A percentile compares a stretch with the other conserved stretches of the same genome.
Evolutionary conservation across 2,797 vertebrate genomes (phyloP).

Genomic region (Diplodus puntazzo): DNA sequence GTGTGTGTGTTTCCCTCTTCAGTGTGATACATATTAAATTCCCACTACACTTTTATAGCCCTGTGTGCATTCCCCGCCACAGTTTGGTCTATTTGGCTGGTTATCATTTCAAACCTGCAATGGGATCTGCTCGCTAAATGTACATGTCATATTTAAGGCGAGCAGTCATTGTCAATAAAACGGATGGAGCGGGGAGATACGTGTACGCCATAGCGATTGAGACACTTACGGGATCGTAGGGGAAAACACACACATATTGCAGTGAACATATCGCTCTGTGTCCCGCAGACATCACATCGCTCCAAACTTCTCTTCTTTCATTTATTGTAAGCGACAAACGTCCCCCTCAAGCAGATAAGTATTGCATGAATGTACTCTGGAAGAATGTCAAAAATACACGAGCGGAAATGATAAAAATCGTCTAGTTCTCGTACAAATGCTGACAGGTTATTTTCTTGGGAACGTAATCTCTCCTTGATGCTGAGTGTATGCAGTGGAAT

Average conservation of each 20-base stretch:
- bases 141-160: slow-evolving; percentile 48
- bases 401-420: slow-evolving; percentile 34
- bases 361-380: slow-evolving; percentile 55
- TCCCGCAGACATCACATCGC: slow-evolving; percentile 36
- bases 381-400: slow-evolving; percentile 51
- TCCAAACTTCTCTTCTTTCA: slow-evolving; percentile 36
- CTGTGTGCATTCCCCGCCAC: slow-evolving; percentile 46
- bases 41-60: slow-evolving; percentile 62
- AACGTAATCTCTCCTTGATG: slow-evolving; percentile 1
- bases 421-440: neutral
- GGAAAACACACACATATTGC: slow-evolving; percentile 40
- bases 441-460: slow-evolving; percentile 22
- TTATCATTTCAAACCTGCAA: slow-evolving; percentile 51
- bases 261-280: slow-evolving; percentile 50
- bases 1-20: slow-evolving; percentile 12
- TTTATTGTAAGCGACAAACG: slow-evolving; percentile 59
- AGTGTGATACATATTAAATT: slow-evolving; percentile 55
- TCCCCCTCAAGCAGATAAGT: slow-evolving; percentile 60
- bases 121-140: slow-evolving; percentile 51
- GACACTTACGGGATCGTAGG: slow-evolving; percentile 25
- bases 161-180: slow-evolving; percentile 63
- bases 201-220: slow-evolving; percentile 19
- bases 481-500: neutral
- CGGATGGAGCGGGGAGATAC: slow-evolving; percentile 27
- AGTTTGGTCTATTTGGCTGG: slow-evolving; percentile 43